Evolutionary conservation across 2,113 vertebrate species (phyloP).

Genomic region (Epinephelus moara): DNA sequence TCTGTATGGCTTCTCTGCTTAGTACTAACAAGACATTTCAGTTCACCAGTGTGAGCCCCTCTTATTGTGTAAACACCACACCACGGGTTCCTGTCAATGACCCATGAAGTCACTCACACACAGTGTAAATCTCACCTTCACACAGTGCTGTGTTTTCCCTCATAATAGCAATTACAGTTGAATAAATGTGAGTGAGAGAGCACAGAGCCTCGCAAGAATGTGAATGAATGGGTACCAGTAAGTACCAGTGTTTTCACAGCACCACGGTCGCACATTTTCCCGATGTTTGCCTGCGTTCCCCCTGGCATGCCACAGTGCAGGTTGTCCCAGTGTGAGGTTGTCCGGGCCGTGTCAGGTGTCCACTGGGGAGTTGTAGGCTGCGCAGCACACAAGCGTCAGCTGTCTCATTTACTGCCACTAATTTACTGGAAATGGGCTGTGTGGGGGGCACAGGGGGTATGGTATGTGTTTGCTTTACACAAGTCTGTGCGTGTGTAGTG

Average conservation of each 20-base stretch:
- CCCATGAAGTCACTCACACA: constrained; percentile 69
- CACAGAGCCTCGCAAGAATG: constrained; percentile 57
- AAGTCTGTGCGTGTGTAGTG: constrained; percentile 16
- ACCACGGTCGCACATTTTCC: constrained; percentile 54
- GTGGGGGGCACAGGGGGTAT: constrained; percentile 51
- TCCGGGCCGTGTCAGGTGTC: constrained; percentile 73
- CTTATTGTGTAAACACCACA: constrained; percentile 73
- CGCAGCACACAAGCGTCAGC: constrained; percentile 64
- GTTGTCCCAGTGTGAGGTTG: constrained; percentile 64
- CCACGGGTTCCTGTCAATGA: constrained; percentile 73
- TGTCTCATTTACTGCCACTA: constrained; percentile 77
- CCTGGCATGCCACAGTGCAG: constrained; percentile 55
- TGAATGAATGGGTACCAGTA: constrained; percentile 62
- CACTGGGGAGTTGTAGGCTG: constrained; percentile 63
- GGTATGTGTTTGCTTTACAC: constrained; percentile 68
- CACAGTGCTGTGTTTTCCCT: constrained; percentile 51
- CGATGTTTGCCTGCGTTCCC: constrained; percentile 38
- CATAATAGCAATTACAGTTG: constrained; percentile 62
- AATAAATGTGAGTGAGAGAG: constrained; percentile 56
- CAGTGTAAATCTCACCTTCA: constrained; percentile 63
- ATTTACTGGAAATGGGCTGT: constrained; percentile 73
- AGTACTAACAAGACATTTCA: constrained; percentile 69
- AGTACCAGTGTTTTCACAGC: constrained; percentile 67
- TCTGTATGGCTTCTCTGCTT: constrained; percentile 51
- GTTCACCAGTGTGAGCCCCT: constrained; percentile 53